Percentiles rank a stretch among this genome's conserved stretches.
phyloP scores from a whole-genome alignment of 2,797 vertebrate species.

The Cyclopterus lumpus region DNA sequence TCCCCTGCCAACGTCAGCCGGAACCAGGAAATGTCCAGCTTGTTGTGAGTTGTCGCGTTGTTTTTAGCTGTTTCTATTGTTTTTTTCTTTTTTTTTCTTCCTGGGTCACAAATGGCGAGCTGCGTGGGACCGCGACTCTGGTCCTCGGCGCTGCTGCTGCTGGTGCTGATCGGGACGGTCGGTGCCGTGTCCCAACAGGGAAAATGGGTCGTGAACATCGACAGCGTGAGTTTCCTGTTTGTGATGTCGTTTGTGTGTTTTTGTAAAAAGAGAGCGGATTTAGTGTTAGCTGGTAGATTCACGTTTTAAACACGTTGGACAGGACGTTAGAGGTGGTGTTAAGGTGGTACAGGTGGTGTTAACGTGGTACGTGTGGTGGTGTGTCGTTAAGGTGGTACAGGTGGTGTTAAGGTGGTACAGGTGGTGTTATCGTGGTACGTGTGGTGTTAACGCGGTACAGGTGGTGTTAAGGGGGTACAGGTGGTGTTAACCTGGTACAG shows the following conservation, averaged over 20 bases:
- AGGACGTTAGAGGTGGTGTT: too few species aligned
- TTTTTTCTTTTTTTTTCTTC: slow-evolving; percentile 18
- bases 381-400: too few species aligned
- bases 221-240: slow-evolving; percentile 73
- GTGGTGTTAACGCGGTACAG: too few species aligned
- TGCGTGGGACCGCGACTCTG: slow-evolving; percentile 18
- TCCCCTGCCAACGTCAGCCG: slow-evolving; percentile 2
- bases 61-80: not conserved
- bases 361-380: too few species aligned
- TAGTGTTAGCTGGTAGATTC: not conserved
- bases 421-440: too few species aligned
- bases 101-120: slow-evolving; percentile 63
- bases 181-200: slow-evolving; percentile 75
- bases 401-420: too few species aligned
- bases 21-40: slow-evolving; percentile 54
- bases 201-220: slow-evolving; percentile 73
- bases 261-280: not conserved
- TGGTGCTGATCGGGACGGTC: slow-evolving; percentile 27
- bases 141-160: slow-evolving; percentile 33
- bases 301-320: not conserved
- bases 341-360: too few species aligned
- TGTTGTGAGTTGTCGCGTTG: slow-evolving; percentile 47
- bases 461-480: too few species aligned
- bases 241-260: not conserved
- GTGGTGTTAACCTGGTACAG: too few species aligned